Base-by-base conservation (phyloP, 1,140 invertebrate species). In the Pseudomyrmex pallidus region DNA sequence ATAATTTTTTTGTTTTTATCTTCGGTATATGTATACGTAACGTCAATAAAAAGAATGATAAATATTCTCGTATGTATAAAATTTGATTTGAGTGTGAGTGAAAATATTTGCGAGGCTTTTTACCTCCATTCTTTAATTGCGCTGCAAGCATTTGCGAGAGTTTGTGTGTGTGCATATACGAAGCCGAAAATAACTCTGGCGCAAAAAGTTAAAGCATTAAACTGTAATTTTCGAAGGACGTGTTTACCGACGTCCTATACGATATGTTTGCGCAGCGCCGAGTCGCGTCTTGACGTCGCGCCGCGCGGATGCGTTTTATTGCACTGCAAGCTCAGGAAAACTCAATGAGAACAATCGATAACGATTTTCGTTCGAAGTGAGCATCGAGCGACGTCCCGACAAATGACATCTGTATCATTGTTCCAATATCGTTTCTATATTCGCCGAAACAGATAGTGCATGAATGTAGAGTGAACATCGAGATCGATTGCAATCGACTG, bases 281-380 rank as follows among this genome's bases (percentile, higher is more conserved):
- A 72, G 66, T 80, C 76, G 35, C 35, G 66, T 80, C 76, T 80
- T 80, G 76, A 80, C 56, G 76, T 80, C 35, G 35, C 5, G 35
- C 35, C 35, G 35, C 35, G 35, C 76, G 54, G 76, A 80, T 80
- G 76, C 76, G 76, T 80, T 80, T 80, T 80, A 80, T 80, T 80
- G 59, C 76, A 15, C 50, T 54, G 44, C 63, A 54, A 48, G 64
- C 67, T 67, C 56, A 17, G 76, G 12, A 57, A 59, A 68, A 70
- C 64, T 54, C 64, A 80, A 72, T 13, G 66, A 78, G 54, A 44
- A 70, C 20, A 59, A 35, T 35, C 44, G 22, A 70, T 50, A 59
- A 80, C 44, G 22, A 35, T 35, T 61, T 72, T 57, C 76, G 15
- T 13, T 13, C 15, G 62, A 12, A 70, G 12, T 61, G 15, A 20